Evolutionary conservation across 2,888 invertebrate genomes (phyloP).

Genomic region (Hetaerina titia): DNA sequence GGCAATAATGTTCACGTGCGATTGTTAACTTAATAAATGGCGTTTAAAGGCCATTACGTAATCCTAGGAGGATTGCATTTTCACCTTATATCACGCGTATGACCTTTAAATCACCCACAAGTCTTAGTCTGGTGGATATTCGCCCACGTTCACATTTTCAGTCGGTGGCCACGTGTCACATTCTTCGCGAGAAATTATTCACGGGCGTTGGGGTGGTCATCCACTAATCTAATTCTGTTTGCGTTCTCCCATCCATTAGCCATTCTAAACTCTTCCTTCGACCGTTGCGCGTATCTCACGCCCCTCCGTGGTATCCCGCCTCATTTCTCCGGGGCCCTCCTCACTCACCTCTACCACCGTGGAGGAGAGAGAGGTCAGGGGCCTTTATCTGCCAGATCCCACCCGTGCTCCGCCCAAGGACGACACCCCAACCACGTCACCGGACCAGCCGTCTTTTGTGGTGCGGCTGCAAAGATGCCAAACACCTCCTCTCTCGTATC

Average conservation of each 20-base stretch:
- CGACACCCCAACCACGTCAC: not conserved
- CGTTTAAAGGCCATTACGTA: too few species aligned
- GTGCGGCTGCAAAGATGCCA: not conserved
- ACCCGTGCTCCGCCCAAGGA: not conserved
- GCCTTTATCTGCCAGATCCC: slow-evolving; percentile 7
- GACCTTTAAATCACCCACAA: too few species aligned
- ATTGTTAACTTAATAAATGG: too few species aligned
- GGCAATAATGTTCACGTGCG: too few species aligned
- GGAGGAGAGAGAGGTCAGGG: not conserved
- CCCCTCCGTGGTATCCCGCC: not conserved
- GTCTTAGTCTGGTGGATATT: too few species aligned
- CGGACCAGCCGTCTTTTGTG: not conserved
- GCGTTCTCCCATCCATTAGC: not conserved
- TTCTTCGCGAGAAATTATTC: not conserved
- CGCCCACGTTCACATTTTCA: too few species aligned
- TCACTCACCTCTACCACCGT: not conserved
- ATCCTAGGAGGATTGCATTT: too few species aligned
- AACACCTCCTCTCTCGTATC: not conserved
- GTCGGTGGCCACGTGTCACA: not conserved
- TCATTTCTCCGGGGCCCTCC: not conserved
- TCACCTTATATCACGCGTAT: too few species aligned
- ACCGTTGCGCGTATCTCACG: not conserved
- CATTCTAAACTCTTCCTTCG: not conserved
- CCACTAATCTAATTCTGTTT: not conserved
- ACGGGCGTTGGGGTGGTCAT: not conserved